A percentile compares a stretch with the other conserved stretches of the same genome.
Conservation (phyloP, 1,140 invertebrate species). For the Whitmania pigra region DNA sequence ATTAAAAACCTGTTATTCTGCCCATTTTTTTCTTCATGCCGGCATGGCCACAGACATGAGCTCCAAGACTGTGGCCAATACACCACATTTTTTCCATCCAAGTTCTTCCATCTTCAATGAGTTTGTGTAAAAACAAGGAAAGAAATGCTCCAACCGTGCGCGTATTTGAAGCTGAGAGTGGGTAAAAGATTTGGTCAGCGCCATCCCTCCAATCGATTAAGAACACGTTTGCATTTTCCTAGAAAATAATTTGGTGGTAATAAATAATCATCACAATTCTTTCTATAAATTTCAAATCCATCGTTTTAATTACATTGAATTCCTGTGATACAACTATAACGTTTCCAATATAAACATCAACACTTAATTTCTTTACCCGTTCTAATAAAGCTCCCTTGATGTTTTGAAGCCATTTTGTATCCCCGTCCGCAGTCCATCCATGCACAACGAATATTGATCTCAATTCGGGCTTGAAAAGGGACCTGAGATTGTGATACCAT, state of each 20-base stretch:
- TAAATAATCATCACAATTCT: not conserved
- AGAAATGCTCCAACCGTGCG: conserved; percentile 43
- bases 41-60: conserved; percentile 36
- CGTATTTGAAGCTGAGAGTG: conserved; percentile 26
- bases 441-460: not conserved
- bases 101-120: conserved; percentile 14
- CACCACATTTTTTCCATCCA: conserved; percentile 30
- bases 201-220: conserved; percentile 43
- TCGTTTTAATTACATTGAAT: not conserved
- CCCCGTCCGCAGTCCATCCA: not conserved
- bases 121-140: conserved; percentile 2
- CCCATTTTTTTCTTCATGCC: conserved; percentile 51
- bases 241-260: too few species aligned
- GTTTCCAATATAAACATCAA: not conserved
- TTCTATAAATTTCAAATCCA: not conserved
- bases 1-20: conserved; percentile 51
- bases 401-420: conserved; percentile 6
- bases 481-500: too few species aligned
- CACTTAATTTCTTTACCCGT: not conserved
- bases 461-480: too few species aligned
- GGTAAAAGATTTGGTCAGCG: conserved; percentile 42
- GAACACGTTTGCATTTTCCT: conserved; percentile 53
- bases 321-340: not conserved
- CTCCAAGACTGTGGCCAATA: conserved; percentile 39
- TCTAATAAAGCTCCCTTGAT: not conserved